Percentiles rank a stretch among this genome's conserved stretches.
These are phyloP conservation scores for Drosophila busckii DNA, from an alignment of 1,140 invertebrate species.

Conservation along the genomic window DNA sequence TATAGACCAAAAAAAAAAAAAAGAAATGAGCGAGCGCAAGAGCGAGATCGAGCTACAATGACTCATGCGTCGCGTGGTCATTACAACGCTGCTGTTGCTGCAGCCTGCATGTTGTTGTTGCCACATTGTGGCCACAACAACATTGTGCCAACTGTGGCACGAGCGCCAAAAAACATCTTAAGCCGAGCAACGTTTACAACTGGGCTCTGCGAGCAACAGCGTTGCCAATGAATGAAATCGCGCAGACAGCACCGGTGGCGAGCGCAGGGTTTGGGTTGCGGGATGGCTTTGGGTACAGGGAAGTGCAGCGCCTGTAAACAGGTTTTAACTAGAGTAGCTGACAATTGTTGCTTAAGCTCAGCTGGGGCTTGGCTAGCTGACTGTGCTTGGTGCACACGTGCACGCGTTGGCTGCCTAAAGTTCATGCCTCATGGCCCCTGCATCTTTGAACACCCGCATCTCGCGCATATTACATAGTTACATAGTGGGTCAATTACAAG, in stretches of 20 bases:
- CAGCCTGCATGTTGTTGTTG: background rate
- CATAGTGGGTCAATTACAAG: too few relatives aligned
- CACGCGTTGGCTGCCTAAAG: constrained; percentile 48
- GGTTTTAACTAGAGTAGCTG: constrained; percentile 48
- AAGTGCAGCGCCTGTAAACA: constrained; percentile 66
- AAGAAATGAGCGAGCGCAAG: constrained; percentile 2
- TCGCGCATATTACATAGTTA: too few relatives aligned
- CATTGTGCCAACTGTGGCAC: constrained; percentile 36
- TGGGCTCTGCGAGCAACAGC: constrained; percentile 59
- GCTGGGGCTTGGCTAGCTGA: constrained; percentile 25
- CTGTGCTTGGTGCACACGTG: too few relatives aligned
- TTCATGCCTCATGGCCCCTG: constrained; percentile 33
- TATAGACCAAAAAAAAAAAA: constrained; percentile 2
- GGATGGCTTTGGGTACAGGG: constrained; percentile 27
- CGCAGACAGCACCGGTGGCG: constrained; percentile 22
- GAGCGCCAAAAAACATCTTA: constrained; percentile 37
- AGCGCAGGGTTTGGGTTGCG: background rate
- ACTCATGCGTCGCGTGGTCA: constrained; percentile 37
- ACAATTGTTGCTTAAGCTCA: background rate
- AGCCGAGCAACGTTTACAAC: constrained; percentile 51
- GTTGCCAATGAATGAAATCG: constrained; percentile 66
- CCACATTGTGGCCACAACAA: constrained; percentile 3
- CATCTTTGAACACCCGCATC: background rate
- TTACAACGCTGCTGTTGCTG: constrained; percentile 9
- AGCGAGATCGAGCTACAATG: constrained; percentile 15